Evolutionary conservation across 1,140 invertebrate species (phyloP).

Genomic region (Halesus radiatus): DNA sequence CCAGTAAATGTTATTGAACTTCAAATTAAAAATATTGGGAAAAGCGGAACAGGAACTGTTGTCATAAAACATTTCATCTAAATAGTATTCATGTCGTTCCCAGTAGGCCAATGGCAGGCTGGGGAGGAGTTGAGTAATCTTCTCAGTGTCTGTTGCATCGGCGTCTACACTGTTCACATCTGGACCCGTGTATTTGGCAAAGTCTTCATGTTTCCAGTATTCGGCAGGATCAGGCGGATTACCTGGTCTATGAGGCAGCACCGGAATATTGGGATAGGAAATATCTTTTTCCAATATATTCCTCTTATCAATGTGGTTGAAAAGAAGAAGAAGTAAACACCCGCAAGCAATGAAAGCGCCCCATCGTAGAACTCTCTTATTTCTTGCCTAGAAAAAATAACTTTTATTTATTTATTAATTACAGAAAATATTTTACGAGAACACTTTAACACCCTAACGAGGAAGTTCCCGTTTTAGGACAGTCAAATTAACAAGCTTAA

Average conservation of each 20-base stretch:
- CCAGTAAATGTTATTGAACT: conserved; percentile 5
- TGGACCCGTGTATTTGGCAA: no score
- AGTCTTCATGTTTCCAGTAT: neutral
- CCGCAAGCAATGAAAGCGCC: no score
- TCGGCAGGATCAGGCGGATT: neutral
- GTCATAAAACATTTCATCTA: neutral
- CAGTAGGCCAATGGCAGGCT: neutral
- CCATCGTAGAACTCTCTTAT: no score
- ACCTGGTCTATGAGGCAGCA: no score
- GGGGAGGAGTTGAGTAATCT: neutral
- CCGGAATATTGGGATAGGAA: no score
- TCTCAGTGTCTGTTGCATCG: neutral
- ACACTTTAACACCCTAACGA: no score
- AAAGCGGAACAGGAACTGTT: conserved; percentile 3
- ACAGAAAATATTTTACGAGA: no score
- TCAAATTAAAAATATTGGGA: neutral
- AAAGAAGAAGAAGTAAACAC: no score
- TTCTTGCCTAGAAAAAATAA: no score
- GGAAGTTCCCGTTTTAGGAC: no score
- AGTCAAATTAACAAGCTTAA: no score
- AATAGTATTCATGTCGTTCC: neutral
- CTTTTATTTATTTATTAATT: no score
- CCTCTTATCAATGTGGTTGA: neutral
- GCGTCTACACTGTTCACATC: neutral
- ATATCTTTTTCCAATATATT: neutral